Conservation (phyloP, 2,113 vertebrate genomes). For the Psilopogon haemacephalus region DNA sequence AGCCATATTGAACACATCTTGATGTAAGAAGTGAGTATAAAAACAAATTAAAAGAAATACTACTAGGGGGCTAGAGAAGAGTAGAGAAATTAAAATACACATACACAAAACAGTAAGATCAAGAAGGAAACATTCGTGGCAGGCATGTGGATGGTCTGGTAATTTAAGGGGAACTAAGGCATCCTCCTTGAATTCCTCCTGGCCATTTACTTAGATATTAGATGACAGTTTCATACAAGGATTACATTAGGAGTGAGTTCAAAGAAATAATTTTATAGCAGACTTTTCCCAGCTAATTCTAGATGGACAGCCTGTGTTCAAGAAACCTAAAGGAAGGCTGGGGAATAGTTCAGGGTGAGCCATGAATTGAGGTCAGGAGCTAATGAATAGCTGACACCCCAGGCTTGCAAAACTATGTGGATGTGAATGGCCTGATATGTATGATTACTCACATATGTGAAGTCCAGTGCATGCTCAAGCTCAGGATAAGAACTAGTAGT, state of each 20-base stretch:
- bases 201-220: conserved; percentile 44
- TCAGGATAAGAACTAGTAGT: not conserved
- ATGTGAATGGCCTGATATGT: not conserved
- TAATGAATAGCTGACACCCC: conserved; percentile 27
- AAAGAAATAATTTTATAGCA: conserved; percentile 10
- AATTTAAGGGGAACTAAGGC: conserved; percentile 38
- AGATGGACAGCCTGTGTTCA: not conserved
- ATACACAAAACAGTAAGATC: not conserved
- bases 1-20: conserved; percentile 32
- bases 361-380: not conserved
- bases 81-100: not conserved
- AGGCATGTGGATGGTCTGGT: not conserved
- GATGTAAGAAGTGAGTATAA: not conserved
- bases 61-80: not conserved
- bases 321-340: not conserved
- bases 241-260: not conserved
- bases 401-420: not conserved
- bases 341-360: conserved; percentile 4
- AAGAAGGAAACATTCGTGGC: conserved; percentile 22
- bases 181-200: not conserved
- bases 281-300: not conserved
- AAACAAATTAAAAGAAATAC: not conserved
- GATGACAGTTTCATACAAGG: not conserved
- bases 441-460: conserved; percentile 17
- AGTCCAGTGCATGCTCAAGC: not conserved